Evolutionary conservation across 2,113 vertebrate genomes (phyloP).

Genomic region (Equus przewalskii): DNA sequence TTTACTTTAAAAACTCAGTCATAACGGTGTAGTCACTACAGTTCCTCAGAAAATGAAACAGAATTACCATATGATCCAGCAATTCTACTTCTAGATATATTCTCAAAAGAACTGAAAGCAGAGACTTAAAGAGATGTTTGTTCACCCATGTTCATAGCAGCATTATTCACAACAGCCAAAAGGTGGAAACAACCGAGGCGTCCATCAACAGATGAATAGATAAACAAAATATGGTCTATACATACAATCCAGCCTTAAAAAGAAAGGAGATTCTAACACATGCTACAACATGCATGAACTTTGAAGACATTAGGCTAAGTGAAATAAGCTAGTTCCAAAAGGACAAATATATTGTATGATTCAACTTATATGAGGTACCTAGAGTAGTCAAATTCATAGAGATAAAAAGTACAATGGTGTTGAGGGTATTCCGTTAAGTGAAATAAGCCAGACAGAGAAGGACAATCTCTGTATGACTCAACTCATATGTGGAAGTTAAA

Average conservation of each 20-base stretch:
- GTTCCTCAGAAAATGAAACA: constrained; percentile 11
- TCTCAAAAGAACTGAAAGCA: neutral
- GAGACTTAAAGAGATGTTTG: neutral
- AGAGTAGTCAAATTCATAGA: neutral
- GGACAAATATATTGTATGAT: neutral
- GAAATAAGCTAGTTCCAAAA: constrained; percentile 5
- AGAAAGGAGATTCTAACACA: neutral
- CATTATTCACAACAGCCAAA: neutral
- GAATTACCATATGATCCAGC: neutral
- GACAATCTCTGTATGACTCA: no score
- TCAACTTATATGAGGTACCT: neutral
- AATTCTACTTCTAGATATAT: neutral
- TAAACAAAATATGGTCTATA: neutral
- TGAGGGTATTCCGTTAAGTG: no score
- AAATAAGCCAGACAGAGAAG: no score
- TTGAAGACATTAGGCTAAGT: neutral
- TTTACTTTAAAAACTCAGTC: neutral
- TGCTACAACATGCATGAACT: neutral
- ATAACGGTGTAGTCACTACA: neutral
- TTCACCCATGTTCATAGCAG: neutral
- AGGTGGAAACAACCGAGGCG: neutral
- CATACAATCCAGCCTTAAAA: neutral
- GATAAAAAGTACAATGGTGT: neutral
- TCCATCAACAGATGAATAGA: neutral
- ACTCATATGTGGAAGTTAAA: no score